Percentiles rank a stretch among this genome's conserved stretches.
phyloP scores from a whole-genome alignment of 2,888 invertebrate species.

The Microplitis manilae region DNA sequence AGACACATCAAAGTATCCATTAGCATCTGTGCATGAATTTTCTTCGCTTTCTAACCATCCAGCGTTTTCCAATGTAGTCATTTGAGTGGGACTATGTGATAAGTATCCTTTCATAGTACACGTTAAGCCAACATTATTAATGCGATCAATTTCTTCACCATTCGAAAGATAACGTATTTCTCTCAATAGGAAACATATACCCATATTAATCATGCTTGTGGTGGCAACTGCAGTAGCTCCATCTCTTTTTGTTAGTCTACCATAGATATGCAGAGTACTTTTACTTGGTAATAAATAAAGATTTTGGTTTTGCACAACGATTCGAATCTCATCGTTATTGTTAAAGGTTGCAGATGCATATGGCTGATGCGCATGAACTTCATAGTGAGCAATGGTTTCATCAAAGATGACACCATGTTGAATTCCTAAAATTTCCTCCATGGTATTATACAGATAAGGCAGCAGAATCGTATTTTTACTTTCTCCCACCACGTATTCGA shows the following conservation, averaged over 20 bases:
- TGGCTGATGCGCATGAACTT: slow-evolving; percentile 41
- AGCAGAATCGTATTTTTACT: slow-evolving; percentile 8
- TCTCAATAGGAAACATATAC: slow-evolving; percentile 58
- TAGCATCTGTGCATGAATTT: neutral
- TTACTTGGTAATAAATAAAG: slow-evolving; percentile 37
- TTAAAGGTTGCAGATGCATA: slow-evolving; percentile 44
- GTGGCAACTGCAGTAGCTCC: slow-evolving; percentile 8
- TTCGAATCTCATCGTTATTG: slow-evolving; percentile 47
- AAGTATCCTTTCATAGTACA: slow-evolving; percentile 63
- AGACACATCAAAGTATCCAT: slow-evolving; percentile 34
- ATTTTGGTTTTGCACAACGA: slow-evolving; percentile 45
- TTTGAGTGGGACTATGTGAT: slow-evolving; percentile 52
- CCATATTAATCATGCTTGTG: slow-evolving; percentile 37
- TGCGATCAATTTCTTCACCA: slow-evolving; percentile 61
- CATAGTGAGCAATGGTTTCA: slow-evolving; percentile 42
- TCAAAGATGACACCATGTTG: slow-evolving; percentile 37
- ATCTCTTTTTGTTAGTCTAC: slow-evolving; percentile 26
- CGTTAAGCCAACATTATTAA: slow-evolving; percentile 61
- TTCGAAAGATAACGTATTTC: slow-evolving; percentile 64
- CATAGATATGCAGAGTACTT: slow-evolving; percentile 45
- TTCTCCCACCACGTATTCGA: neutral
- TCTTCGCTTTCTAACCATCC: slow-evolving; percentile 37
- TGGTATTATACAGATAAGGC: slow-evolving; percentile 15
- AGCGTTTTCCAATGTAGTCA: slow-evolving; percentile 38
- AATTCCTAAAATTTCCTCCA: slow-evolving; percentile 36